Conservation (phyloP, 2,888 invertebrate species). For the Camponotus fellah region DNA sequence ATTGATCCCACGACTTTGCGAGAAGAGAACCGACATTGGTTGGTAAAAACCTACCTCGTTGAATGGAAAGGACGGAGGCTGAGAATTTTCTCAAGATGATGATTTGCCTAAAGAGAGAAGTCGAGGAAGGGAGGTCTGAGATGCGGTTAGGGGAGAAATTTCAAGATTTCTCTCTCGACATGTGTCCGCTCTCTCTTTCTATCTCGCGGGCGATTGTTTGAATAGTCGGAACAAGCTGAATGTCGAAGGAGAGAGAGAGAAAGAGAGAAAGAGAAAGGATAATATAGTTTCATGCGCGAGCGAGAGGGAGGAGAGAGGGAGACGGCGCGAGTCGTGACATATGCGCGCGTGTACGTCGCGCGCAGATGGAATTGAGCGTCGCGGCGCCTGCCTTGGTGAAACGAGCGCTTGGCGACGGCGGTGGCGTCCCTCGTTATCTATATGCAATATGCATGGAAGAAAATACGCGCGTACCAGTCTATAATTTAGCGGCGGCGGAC, state of each 20-base stretch:
- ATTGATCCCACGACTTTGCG: not conserved
- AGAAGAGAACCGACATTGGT: not conserved
- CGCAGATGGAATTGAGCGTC: slow-evolving; percentile 12
- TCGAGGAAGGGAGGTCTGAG: not conserved
- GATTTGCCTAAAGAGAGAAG: not conserved
- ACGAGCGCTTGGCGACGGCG: slow-evolving; percentile 7
- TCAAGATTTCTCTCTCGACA: not conserved
- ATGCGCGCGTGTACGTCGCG: slow-evolving; percentile 15
- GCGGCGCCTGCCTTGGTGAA: slow-evolving; percentile 8
- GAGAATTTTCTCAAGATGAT: slow-evolving; percentile 41
- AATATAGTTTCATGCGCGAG: too few relatives aligned
- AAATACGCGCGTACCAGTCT: slow-evolving; percentile 35
- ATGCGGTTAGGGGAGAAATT: slow-evolving; percentile 7
- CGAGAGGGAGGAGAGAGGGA: not conserved
- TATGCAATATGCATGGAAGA: slow-evolving; percentile 49
- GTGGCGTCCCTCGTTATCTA: slow-evolving; percentile 42
- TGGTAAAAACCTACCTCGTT: slow-evolving; percentile 7
- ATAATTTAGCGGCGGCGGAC: slow-evolving; percentile 32
- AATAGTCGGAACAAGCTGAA: not conserved
- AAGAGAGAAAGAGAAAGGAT: not conserved
- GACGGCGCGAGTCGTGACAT: slow-evolving; percentile 35
- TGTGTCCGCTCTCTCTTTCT: not conserved
- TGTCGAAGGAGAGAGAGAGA: not conserved
- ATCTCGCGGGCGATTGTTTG: slow-evolving; percentile 12
- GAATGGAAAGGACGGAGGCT: slow-evolving; percentile 16